Evolutionary conservation across 2,888 invertebrate genomes (phyloP).

Genomic region (Polyploca ridens): DNA sequence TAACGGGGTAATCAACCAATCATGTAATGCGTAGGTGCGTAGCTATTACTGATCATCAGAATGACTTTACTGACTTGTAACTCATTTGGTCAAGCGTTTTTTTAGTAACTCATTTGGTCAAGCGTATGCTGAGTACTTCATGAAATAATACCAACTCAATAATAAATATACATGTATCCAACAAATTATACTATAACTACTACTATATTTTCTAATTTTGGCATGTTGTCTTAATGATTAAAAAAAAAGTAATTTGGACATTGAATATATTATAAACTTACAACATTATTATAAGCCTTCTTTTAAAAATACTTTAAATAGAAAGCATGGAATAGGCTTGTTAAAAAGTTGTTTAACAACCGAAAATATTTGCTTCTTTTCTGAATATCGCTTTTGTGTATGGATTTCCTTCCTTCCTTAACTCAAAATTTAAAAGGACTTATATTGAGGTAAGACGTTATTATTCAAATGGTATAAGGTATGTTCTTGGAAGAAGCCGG

Average conservation of each 20-base stretch:
- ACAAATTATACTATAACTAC: no score
- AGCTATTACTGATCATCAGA: not conserved
- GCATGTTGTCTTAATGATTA: no score
- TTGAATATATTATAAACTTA: no score
- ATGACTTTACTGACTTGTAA: not conserved
- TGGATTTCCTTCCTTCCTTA: not conserved
- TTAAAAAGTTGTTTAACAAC: no score
- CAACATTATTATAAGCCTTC: no score
- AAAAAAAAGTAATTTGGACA: no score
- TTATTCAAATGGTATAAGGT: slow-evolving; percentile 58
- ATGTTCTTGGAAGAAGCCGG: slow-evolving; percentile 43
- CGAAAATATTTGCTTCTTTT: not conserved
- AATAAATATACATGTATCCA: no score
- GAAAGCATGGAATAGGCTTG: no score
- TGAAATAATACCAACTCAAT: no score
- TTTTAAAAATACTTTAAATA: no score
- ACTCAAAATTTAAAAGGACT: slow-evolving; percentile 24
- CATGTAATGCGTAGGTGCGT: not conserved
- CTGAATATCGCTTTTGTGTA: not conserved
- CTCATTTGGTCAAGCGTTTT: not conserved
- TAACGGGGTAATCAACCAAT: not conserved
- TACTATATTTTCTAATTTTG: no score
- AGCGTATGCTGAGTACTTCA: no score
- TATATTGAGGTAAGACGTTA: slow-evolving; percentile 42
- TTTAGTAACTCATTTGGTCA: not conserved